Conservation (phyloP, 2,113 vertebrate genomes). For the Bubo blakistoni region DNA sequence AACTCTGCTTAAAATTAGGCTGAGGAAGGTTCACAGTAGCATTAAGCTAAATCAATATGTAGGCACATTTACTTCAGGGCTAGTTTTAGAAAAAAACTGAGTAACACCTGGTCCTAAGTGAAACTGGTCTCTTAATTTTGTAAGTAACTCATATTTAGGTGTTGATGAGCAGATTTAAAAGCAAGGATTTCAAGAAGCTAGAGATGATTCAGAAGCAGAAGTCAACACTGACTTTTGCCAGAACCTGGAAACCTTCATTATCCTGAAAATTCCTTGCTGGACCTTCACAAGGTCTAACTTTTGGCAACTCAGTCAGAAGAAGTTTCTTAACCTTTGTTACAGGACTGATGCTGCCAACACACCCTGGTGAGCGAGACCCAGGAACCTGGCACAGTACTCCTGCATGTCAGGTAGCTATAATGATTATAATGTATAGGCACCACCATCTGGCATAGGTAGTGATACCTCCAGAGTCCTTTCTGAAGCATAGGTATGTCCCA, state of each 20-base stretch:
- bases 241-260: background rate
- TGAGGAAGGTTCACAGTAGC: background rate
- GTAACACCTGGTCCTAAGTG: background rate
- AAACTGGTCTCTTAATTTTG: background rate
- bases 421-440: background rate
- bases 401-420: background rate
- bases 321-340: background rate
- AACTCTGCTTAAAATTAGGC: background rate
- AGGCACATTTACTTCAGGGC: background rate
- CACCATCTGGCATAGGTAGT: background rate
- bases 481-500: background rate
- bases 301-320: background rate
- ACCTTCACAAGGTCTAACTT: background rate
- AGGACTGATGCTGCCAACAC: background rate
- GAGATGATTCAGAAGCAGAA: background rate
- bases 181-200: background rate
- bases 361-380: fast-evolving
- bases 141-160: background rate
- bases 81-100: background rate
- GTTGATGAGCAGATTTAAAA: background rate
- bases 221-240: background rate
- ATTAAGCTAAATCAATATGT: background rate
- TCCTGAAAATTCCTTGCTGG: background rate
- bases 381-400: background rate
- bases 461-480: background rate